Base-by-base conservation (phyloP, 2,888 invertebrate genomes). In the Athalia rosae region DNA sequence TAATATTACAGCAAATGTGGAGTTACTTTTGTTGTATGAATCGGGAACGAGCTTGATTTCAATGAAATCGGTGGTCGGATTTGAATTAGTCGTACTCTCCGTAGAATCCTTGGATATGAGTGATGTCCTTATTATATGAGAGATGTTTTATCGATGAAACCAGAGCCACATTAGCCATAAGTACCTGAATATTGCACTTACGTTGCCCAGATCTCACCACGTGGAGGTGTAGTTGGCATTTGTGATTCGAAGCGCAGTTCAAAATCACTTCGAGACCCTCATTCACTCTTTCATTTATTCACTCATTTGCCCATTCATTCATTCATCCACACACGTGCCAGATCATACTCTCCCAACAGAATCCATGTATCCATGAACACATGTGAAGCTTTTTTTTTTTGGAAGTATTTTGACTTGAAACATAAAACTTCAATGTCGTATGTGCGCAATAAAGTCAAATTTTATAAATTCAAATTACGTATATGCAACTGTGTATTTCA, bases 161-260 rank as follows among this genome's bases (percentile, higher is more conserved):
- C 67, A 67, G 67, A 67, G 67, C 50, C 67, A 50, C 28, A 41
- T 67, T 50, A 50, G 50, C 67, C 67, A 41, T 67, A 50, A 41
- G 9, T 28, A 41, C n/a, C n/a, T n/a, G 28, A 67, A 50, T 15
- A 50, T 67, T n/a, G n/a, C 4, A 67, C 53, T 28, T 53, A 67
- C 28, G 53, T 50, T 48, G 53, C 53, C 67, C 67, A n/a, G 67
- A 67, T 67, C 41, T 67, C 67, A 67, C 67, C 67, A 67, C 67
- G 67, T 50, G 67, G 67, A 67, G 67, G 67, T 67, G 67, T 50
- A 50, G 67, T 67, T 15, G 67, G 67, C 28, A 53, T 15, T 48
- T 45, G 50, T 67, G 53, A 41, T 48, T 28, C 28, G 28, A 15
- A 67, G 15, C 50, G 50, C 28, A 50, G 7, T 50, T 5, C 67